Evolutionary conservation across 2,888 invertebrate genomes (phyloP).

Genomic region (Cheilosia variabilis): DNA sequence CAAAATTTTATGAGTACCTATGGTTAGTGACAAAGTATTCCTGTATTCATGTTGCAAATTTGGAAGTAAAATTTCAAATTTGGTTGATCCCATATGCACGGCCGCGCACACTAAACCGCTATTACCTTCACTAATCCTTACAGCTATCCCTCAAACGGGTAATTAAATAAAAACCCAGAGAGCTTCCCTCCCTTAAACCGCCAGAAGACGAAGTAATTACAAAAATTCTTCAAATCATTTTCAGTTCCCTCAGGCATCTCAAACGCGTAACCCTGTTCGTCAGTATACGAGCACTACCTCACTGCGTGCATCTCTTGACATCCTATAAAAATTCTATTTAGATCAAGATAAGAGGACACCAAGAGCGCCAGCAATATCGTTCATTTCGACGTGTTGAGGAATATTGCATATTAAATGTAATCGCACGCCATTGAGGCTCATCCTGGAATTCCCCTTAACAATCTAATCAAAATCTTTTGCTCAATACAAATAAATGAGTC

Average conservation of each 20-base stretch:
- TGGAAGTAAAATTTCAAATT: too few species aligned
- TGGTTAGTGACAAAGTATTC: too few species aligned
- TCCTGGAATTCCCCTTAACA: conserved; percentile 28
- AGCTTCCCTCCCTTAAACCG: not conserved
- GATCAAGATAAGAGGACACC: conserved; percentile 16
- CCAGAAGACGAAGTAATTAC: conserved; percentile 1
- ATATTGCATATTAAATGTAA: conserved; percentile 46
- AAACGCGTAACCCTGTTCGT: too few species aligned
- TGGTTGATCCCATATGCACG: too few species aligned
- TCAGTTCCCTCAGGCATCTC: not conserved
- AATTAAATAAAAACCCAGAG: conserved; percentile 8
- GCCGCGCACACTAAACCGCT: too few species aligned
- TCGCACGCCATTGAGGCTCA: conserved; percentile 26
- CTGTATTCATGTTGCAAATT: too few species aligned
- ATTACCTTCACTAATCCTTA: not conserved
- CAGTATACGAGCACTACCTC: not conserved
- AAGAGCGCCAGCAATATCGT: conserved; percentile 3
- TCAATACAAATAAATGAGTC: conserved; percentile 33
- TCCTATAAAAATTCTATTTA: conserved; percentile 36
- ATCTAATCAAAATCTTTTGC: conserved; percentile 44
- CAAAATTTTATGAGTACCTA: too few species aligned
- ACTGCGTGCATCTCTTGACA: not conserved
- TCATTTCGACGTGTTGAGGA: conserved; percentile 24
- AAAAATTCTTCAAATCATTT: not conserved
- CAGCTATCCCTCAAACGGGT: not conserved